Conservation (phyloP, 2,113 vertebrate species). For the Pycnonotus jocosus region DNA sequence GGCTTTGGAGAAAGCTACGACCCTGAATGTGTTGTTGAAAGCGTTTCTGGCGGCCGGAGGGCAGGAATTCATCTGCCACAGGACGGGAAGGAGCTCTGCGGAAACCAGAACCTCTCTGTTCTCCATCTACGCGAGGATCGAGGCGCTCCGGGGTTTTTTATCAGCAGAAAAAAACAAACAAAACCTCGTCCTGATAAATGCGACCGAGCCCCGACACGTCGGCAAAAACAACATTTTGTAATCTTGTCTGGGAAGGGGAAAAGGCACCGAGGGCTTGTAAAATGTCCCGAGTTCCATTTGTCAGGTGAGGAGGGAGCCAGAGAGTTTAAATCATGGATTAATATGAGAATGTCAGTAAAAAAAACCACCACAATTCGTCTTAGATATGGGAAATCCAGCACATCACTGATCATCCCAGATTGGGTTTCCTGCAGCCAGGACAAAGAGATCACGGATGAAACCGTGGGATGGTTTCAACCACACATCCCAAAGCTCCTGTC, state of each 20-base stretch:
- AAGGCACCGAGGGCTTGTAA: background rate
- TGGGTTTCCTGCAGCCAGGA: background rate
- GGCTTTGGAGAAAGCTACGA: background rate
- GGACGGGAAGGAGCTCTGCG: accelerated
- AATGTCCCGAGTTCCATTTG: accelerated
- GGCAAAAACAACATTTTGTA: background rate
- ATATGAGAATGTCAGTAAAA: background rate
- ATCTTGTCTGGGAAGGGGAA: background rate
- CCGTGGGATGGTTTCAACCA: accelerated
- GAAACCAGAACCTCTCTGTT: background rate
- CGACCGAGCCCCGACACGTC: accelerated
- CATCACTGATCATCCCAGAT: background rate
- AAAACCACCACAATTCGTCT: background rate
- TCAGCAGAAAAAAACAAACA: background rate
- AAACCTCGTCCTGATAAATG: background rate
- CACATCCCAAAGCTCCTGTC: background rate
- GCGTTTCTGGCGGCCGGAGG: background rate
- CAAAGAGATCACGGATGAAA: background rate
- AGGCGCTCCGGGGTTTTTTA: background rate
- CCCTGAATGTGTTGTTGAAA: accelerated
- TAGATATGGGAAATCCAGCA: background rate
- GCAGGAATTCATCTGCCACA: background rate
- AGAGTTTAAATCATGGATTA: background rate
- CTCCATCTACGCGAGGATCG: background rate
- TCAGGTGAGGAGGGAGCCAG: background rate